phyloP scores from a whole-genome alignment of 2,888 invertebrate genomes.

The Lasius platythorax region DNA sequence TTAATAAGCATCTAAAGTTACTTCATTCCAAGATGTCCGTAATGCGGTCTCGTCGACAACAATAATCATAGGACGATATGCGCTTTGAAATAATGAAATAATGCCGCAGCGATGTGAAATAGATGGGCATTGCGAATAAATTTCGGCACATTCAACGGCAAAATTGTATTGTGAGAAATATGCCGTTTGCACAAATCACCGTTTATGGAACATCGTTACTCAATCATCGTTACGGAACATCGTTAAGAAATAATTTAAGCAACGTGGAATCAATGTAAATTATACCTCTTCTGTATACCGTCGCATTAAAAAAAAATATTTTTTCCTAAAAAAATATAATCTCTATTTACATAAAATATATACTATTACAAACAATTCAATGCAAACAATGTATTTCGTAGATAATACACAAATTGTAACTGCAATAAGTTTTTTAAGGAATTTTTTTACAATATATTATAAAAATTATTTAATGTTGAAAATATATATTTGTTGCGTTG shows the following conservation, averaged over 20 bases:
- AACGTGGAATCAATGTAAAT: slow-evolving; percentile 56
- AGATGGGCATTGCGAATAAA: slow-evolving; percentile 33
- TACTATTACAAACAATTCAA: neutral
- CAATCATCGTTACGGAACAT: slow-evolving; percentile 15
- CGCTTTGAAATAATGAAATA: slow-evolving; percentile 47
- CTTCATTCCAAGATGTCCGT: slow-evolving; percentile 7
- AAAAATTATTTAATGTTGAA: neutral
- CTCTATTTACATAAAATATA: neutral
- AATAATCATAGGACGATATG: slow-evolving; percentile 42
- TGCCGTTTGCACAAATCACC: slow-evolving; percentile 40
- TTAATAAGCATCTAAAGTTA: slow-evolving; percentile 33
- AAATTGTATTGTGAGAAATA: slow-evolving; percentile 43
- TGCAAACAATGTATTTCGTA: neutral
- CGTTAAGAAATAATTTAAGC: slow-evolving; percentile 72
- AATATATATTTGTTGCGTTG: neutral
- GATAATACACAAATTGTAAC: neutral
- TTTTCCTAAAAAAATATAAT: neutral
- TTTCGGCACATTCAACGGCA: slow-evolving; percentile 36
- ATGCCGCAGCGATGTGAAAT: slow-evolving; percentile 42
- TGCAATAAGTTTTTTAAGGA: neutral
- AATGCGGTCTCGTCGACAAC: slow-evolving; percentile 33
- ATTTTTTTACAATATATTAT: neutral
- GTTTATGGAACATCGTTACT: slow-evolving; percentile 26
- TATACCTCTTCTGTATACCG: slow-evolving; percentile 32
- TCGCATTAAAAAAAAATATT: neutral